Evolutionary conservation across 2,113 vertebrate species (phyloP).

Genomic region (Periophthalmodon schlosseri): DNA sequence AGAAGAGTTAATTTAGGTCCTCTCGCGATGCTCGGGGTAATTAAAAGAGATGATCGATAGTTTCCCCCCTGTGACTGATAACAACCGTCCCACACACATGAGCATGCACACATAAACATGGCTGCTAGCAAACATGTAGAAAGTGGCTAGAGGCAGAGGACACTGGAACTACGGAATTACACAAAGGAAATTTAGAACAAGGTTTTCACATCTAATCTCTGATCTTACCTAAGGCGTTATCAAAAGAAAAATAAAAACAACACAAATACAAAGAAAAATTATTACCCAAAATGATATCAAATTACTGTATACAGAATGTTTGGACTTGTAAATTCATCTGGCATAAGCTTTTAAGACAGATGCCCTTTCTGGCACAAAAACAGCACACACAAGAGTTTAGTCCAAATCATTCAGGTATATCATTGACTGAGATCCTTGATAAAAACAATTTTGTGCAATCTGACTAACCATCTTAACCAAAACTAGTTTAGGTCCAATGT

Average conservation of each 20-base stretch:
- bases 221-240: neutral
- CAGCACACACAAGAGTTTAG: too few species aligned
- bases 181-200: neutral
- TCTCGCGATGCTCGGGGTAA: conserved; percentile 80
- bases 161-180: neutral
- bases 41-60: conserved; percentile 87
- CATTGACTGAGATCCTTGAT: too few species aligned
- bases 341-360: neutral
- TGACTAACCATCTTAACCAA: too few species aligned
- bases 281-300: neutral
- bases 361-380: too few species aligned
- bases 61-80: conserved; percentile 77
- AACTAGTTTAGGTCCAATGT: too few species aligned
- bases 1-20: conserved; percentile 82
- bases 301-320: too few species aligned
- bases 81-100: conserved; percentile 63
- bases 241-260: neutral
- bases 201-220: neutral
- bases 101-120: conserved; percentile 26
- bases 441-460: too few species aligned
- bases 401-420: too few species aligned
- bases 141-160: neutral
- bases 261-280: neutral
- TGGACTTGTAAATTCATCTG: neutral
- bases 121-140: neutral